These are phyloP conservation scores for Brachycybe producta DNA, from an alignment of 2,888 invertebrate genomes.

Conservation along the genomic window DNA sequence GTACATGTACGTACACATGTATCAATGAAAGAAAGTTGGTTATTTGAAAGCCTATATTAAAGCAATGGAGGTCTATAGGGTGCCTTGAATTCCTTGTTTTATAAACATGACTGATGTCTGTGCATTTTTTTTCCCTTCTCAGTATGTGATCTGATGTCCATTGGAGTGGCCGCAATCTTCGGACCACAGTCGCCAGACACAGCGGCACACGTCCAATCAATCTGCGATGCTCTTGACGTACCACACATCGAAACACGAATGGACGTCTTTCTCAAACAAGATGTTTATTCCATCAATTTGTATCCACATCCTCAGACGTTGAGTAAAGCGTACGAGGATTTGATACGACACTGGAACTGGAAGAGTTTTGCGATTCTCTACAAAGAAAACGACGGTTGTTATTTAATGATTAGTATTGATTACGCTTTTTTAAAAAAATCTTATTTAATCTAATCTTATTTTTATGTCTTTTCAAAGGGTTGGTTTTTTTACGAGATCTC, in stretches of 20 bases:
- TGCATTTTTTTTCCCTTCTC: constrained; percentile 21
- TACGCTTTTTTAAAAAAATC: not conserved
- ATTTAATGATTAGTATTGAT: not conserved
- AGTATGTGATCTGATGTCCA: constrained; percentile 73
- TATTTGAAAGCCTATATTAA: too few relatives aligned
- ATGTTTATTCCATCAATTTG: constrained; percentile 74
- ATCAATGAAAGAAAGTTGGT: too few relatives aligned
- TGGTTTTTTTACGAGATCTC: constrained; percentile 56
- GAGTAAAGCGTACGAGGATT: constrained; percentile 56
- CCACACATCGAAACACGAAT: constrained; percentile 71
- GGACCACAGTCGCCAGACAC: constrained; percentile 59
- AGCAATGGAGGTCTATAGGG: too few relatives aligned
- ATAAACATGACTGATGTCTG: not conserved
- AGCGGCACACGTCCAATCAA: constrained; percentile 64
- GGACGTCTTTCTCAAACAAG: constrained; percentile 54
- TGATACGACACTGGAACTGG: constrained; percentile 67
- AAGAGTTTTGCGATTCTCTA: constrained; percentile 75
- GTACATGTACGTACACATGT: too few relatives aligned
- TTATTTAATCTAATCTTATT: not conserved
- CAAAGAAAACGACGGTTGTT: constrained; percentile 59
- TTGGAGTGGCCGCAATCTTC: constrained; percentile 65
- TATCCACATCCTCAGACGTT: constrained; percentile 63
- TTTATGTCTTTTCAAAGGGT: constrained; percentile 30
- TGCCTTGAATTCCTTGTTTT: too few relatives aligned
- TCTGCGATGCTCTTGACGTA: constrained; percentile 68